A percentile compares a stretch with the other conserved stretches of the same genome.
These are phyloP conservation scores for Temnothorax curvispinosus DNA, from an alignment of 1,140 invertebrate genomes.

Conservation along the genomic window DNA sequence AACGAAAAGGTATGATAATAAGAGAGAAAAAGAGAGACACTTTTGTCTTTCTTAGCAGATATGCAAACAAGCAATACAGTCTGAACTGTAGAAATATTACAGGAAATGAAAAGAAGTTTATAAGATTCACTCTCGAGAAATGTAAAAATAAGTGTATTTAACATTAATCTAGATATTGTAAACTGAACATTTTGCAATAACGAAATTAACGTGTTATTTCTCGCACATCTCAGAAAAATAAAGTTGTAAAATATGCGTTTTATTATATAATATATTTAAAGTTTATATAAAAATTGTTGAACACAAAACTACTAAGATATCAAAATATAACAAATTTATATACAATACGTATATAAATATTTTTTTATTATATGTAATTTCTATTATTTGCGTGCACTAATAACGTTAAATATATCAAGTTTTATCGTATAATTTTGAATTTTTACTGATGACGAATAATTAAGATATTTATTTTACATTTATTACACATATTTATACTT, in stretches of 20 bases:
- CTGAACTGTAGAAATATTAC: constrained; percentile 57
- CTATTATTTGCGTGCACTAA: neutral
- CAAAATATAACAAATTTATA: neutral
- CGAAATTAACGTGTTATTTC: neutral
- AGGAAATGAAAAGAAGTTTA: constrained; percentile 64
- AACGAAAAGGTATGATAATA: neutral
- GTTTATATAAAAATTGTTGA: neutral
- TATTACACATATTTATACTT: neutral
- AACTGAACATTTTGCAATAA: neutral
- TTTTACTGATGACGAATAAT: neutral
- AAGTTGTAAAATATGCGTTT: neutral
- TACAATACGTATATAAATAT: no score
- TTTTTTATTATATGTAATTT: neutral
- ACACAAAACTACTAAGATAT: neutral
- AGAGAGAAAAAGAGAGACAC: constrained; percentile 43
- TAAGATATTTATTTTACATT: neutral
- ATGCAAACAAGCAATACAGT: constrained; percentile 66
- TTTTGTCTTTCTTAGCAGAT: constrained; percentile 52
- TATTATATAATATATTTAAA: neutral
- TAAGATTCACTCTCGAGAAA: constrained; percentile 42
- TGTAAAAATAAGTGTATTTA: neutral
- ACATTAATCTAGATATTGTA: constrained; percentile 8
- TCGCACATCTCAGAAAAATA: neutral
- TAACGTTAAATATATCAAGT: neutral
- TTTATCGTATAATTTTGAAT: constrained; percentile 5